Conservation (phyloP, 1,140 invertebrate species). For the Heliconius hewitsoni region DNA sequence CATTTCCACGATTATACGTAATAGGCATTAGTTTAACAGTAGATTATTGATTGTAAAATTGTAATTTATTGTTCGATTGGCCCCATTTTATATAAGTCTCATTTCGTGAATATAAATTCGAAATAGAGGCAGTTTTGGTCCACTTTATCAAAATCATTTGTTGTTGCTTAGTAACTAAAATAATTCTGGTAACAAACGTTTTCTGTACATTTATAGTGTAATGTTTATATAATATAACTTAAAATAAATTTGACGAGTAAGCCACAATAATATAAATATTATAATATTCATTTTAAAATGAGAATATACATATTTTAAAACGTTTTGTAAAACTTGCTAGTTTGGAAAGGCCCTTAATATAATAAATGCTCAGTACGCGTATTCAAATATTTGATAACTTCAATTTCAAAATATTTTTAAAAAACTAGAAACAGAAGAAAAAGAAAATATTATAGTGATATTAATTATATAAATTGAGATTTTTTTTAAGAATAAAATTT, state of each 20-base stretch:
- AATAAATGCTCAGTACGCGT: background rate
- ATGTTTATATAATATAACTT: background rate
- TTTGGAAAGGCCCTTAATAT: background rate
- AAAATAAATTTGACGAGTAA: background rate
- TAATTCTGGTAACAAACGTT: background rate
- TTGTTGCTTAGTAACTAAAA: slow-evolving; percentile 58
- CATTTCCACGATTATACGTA: slow-evolving; percentile 75
- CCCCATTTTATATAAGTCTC: slow-evolving; percentile 52
- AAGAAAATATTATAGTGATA: background rate
- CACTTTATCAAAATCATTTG: slow-evolving; percentile 52
- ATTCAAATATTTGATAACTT: background rate
- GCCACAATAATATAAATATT: background rate
- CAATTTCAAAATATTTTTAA: slow-evolving; percentile 7
- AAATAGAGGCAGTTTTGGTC: slow-evolving; percentile 72
- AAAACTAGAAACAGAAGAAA: slow-evolving; percentile 14
- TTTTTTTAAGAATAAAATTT: slow-evolving; percentile 47
- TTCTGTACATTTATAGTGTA: background rate
- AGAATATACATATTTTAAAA: too few relatives aligned
- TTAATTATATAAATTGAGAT: background rate
- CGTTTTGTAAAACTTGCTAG: background rate
- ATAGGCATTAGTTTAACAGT: slow-evolving; percentile 70
- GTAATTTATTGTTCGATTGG: slow-evolving; percentile 57
- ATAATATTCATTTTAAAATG: background rate
- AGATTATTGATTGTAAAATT: slow-evolving; percentile 47
- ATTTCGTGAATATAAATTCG: slow-evolving; percentile 69